Conservation (phyloP, 2,113 vertebrate genomes). For the Coracopsis vasa region DNA sequence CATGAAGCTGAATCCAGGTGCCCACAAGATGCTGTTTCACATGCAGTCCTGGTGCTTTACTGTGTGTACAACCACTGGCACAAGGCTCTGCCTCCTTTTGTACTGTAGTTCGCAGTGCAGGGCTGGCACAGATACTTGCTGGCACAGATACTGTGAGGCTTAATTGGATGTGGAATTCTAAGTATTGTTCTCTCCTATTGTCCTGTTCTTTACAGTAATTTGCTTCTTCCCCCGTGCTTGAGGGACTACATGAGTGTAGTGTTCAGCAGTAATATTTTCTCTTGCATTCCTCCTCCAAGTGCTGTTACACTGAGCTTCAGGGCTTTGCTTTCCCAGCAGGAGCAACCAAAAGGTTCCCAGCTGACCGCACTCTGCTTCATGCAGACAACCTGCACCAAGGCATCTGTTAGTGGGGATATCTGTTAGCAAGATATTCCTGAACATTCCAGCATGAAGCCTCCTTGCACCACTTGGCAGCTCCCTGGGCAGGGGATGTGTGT, state of each 20-base stretch:
- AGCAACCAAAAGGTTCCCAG: not conserved
- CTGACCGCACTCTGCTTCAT: not conserved
- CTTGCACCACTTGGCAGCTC: too few species aligned
- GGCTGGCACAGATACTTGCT: not conserved
- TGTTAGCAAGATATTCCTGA: not conserved
- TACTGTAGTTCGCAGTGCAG: not conserved
- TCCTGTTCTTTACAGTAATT: not conserved
- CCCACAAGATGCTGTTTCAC: not conserved
- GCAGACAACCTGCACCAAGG: not conserved
- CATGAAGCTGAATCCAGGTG: not conserved
- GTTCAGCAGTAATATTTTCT: not conserved
- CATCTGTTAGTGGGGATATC: not conserved
- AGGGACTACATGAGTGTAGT: not conserved
- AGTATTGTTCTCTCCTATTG: not conserved
- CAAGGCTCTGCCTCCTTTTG: not conserved
- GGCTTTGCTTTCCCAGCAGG: not conserved
- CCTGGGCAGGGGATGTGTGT: accelerated
- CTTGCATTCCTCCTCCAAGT: not conserved
- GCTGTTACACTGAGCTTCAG: not conserved
- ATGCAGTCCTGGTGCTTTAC: not conserved
- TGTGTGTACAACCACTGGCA: accelerated
- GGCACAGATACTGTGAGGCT: not conserved
- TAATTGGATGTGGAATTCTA: not conserved
- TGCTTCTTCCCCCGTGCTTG: not conserved
- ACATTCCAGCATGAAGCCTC: not conserved